Conservation (phyloP, 1,140 invertebrate species). For the Antheraea mylitta region DNA sequence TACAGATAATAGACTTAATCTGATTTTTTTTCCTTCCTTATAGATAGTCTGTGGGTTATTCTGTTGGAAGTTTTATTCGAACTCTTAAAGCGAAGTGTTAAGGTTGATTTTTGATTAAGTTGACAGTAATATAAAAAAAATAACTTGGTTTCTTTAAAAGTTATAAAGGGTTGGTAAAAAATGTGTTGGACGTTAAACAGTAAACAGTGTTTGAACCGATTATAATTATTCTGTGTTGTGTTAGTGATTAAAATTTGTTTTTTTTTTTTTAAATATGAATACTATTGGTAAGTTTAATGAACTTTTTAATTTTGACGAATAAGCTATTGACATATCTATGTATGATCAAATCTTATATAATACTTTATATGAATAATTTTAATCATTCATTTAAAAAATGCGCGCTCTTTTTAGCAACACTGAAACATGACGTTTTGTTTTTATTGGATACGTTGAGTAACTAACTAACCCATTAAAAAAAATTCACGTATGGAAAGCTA, state of each 20-base stretch:
- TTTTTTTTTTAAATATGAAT: background rate
- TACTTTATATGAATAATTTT: too few relatives aligned
- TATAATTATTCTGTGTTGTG: background rate
- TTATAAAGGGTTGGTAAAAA: background rate
- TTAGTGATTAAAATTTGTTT: slow-evolving; percentile 1
- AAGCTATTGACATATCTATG: too few relatives aligned
- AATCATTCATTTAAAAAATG: too few relatives aligned
- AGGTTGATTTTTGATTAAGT: background rate
- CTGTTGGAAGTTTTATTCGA: background rate
- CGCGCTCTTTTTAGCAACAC: too few relatives aligned
- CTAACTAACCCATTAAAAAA: too few relatives aligned
- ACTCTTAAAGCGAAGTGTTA: background rate
- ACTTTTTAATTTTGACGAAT: too few relatives aligned
- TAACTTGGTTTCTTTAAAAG: background rate
- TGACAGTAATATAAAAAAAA: background rate
- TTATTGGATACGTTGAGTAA: too few relatives aligned
- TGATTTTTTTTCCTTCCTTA: slow-evolving; percentile 1
- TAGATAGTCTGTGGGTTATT: background rate
- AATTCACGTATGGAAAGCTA: too few relatives aligned
- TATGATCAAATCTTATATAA: too few relatives aligned
- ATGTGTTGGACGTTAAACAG: background rate
- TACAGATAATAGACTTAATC: background rate
- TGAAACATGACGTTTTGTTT: too few relatives aligned
- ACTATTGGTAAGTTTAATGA: background rate
- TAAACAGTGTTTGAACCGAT: background rate